Evolutionary conservation across 2,888 invertebrate species (phyloP).

Genomic region (Zygothrica quintamaculata): DNA sequence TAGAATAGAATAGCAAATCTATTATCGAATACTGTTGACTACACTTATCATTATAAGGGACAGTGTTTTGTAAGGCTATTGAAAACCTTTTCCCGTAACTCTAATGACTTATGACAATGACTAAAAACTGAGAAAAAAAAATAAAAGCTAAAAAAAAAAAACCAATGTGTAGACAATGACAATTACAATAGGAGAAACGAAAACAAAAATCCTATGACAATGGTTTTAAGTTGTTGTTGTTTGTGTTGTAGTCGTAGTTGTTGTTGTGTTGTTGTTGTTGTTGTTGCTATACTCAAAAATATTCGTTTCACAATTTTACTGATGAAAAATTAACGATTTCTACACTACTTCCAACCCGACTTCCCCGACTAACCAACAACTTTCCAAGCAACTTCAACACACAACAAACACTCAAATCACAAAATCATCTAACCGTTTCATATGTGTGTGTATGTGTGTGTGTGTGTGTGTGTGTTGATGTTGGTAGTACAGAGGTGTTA

Average conservation of each 20-base stretch:
- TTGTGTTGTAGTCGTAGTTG: too few relatives aligned
- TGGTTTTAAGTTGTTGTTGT: neutral
- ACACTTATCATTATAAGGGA: conserved; percentile 17
- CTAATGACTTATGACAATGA: conserved; percentile 41
- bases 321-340: conserved; percentile 64
- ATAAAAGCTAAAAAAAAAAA: neutral
- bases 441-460: too few relatives aligned
- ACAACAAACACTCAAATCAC: too few relatives aligned
- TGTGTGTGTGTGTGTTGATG: too few relatives aligned
- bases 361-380: neutral
- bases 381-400: too few relatives aligned
- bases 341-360: neutral
- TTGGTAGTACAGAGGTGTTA: conserved; percentile 32
- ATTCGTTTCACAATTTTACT: conserved; percentile 56
- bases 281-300: neutral
- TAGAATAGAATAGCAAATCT: neutral
- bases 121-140: conserved; percentile 5
- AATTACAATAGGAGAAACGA: conserved; percentile 22
- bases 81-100: conserved; percentile 40
- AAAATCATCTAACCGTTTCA: too few relatives aligned
- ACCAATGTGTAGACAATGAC: conserved; percentile 16
- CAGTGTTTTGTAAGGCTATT: neutral
- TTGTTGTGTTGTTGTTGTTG: too few relatives aligned
- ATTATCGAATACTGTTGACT: conserved; percentile 1
- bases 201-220: conserved; percentile 5